Evolutionary conservation across 2,797 vertebrate species (phyloP), one percentile per base, ranked within the genome.

Genomic region (Tokudaia muenninki): DNA sequence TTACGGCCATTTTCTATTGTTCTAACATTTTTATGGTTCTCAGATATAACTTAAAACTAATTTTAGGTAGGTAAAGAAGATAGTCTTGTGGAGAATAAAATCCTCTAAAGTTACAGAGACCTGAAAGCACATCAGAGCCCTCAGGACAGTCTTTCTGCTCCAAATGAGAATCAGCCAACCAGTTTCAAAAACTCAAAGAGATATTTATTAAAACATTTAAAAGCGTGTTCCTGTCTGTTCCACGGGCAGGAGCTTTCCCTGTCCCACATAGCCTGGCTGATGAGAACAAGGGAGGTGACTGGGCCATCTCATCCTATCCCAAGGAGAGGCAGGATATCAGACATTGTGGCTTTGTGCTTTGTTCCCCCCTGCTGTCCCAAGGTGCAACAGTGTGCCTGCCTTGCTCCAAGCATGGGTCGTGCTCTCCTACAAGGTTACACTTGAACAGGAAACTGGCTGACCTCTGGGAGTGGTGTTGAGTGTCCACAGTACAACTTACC

Each of bases 1-100:
- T 77, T 50, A n/a, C 92, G 21, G 86, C 82, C 95, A 95, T 97
- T 98, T 90, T 19, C 67, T 72, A 70, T 37, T 96, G 80, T 96
- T 96, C 80, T 92, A 19, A 96, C 94, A 94, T 95, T 87, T 87
- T 92, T 86, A 37, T 22, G 1, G n/a, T 14, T 97, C 95, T 96
- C 78, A 87, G 52, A 96, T 79, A 7, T 84, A 67, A 94, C 94
- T 82, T 91, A 98, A 94, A 94, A 24, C 82, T 41, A 67, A 72
- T 41, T 95, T 87, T 82, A 75, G 41, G 63, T 67, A 47, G 70
- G 65, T 19, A n/a, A 93, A 82, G 75, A 63, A 83, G 82, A 37
- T 24, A 65, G 1, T 80, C n/a, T 34, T 65, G 79, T 94, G 87
- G 89, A 92, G 75, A 93, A 47, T 90, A 84, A 47, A 97, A 92